Base-by-base conservation (phyloP, 2,113 vertebrate genomes). In the Proteles cristata region DNA sequence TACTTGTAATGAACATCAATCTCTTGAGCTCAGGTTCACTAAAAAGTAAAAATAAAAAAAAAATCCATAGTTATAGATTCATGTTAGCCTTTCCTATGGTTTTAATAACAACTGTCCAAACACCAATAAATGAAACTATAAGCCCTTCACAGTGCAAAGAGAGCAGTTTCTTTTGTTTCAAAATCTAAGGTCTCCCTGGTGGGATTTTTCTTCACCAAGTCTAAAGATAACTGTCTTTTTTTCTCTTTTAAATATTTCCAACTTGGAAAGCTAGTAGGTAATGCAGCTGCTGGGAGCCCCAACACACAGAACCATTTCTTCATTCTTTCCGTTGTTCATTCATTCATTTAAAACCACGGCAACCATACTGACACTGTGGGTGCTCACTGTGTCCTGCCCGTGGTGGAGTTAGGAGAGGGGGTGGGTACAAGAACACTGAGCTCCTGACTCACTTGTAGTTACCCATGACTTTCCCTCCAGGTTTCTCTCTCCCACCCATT, bases 51-150 rank as follows among this genome's bases (percentile, higher is more conserved):
- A 95, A 88, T 26, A 55, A 61, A 88, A 97, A 80, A 26, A 74
- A 82, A 88, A 93, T 97, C 95, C 92, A 97, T 96, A 94, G 93
- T 95, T 98, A 95, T 66, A 97, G 97, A 97, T 97, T 98, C 94
- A 92, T 43, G 61, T 95, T 11, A 12, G 90, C 1, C 0, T 96
- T 98, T 97, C 85, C 91, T 96, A 1, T 80, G 10, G 81, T 97
- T 98, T 96, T 97, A 93, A 77, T 97, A 92, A 77, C 73, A 4
- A 0, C 35, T 1, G 88, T 86, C 61, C 17, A 0, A 69, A 68
- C 61, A 2, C 76, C 0, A 1, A 21, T 90, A 74, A 48, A 95
- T 28, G 88, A 94, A 61, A 0, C 0, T 0, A 0, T 89, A 16
- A 76, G n/a, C 45, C 66, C 35, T 84, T 92, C 89, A 33, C 55